Evolutionary conservation across 2,113 vertebrate species (phyloP).

Genomic region (Seriola rivoliana): DNA sequence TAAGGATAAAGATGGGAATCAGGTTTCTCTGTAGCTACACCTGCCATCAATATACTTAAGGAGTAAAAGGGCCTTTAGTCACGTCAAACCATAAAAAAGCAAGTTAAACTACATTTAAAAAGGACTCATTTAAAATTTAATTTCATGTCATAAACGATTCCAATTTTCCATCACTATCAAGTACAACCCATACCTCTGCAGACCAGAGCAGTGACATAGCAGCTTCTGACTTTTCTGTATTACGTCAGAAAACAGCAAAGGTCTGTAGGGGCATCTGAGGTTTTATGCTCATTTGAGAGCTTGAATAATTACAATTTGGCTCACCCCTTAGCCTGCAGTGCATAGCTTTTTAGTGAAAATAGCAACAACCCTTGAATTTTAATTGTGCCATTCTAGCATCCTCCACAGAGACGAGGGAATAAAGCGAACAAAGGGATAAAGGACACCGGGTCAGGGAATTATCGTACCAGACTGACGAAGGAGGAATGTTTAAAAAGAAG

Average conservation of each 20-base stretch:
- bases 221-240: slow-evolving; percentile 90
- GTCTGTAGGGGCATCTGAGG: slow-evolving; percentile 77
- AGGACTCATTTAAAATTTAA: slow-evolving; percentile 82
- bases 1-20: slow-evolving; percentile 77
- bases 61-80: slow-evolving; percentile 63
- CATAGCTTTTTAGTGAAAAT: slow-evolving; percentile 81
- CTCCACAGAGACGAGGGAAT: slow-evolving; percentile 72
- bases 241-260: slow-evolving; percentile 87
- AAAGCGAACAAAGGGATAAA: slow-evolving; percentile 42
- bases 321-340: slow-evolving; percentile 84
- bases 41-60: slow-evolving; percentile 82
- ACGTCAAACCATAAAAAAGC: slow-evolving; percentile 66
- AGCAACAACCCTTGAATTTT: slow-evolving; percentile 63
- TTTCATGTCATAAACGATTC: slow-evolving; percentile 74
- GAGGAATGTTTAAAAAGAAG: slow-evolving; percentile 62
- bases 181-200: slow-evolving; percentile 84
- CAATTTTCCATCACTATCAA: slow-evolving; percentile 69
- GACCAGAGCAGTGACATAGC: slow-evolving; percentile 85
- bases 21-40: slow-evolving; percentile 93
- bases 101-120: slow-evolving; percentile 79
- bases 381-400: slow-evolving; percentile 86
- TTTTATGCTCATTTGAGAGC: slow-evolving; percentile 59
- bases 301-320: slow-evolving; percentile 81
- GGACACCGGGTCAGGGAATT: slow-evolving; percentile 30
- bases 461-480: slow-evolving; percentile 26